Evolutionary conservation across 2,888 invertebrate species (phyloP), one percentile per base, ranked within the genome.

Genomic region (Pammene aurita): DNA sequence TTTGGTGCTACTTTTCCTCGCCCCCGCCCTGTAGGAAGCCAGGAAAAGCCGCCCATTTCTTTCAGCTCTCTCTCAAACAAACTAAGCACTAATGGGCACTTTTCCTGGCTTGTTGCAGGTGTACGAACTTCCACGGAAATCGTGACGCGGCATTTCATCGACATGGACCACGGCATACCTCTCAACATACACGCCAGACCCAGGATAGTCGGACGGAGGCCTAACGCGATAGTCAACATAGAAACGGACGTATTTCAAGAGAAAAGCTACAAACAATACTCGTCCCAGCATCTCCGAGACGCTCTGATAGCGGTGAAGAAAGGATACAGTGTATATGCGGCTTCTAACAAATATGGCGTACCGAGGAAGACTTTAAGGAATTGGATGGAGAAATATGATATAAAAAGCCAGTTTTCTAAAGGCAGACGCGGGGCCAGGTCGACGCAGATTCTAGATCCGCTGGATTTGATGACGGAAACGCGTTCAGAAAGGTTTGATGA

Each of bases 301-400:
- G 93, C 93, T 0, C 71, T 93, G 0, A 92, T 93, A 50, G 93
- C 93, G 0, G 93, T 93, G 0, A 93, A 93, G 72, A 90, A 90
- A 74, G 93, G 93, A 0, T 91, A 92, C 67, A 93, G 93, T 35
- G 94, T 94, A 0, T 93, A 93, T 71, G 93, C 93, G 0, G 93
- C 94, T 0, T 93, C 93, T 0, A 93, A 93, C 70, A 93, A 93
- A 52, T 93, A 88, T 71, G 93, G 93, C 0, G 93, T 93, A 34
- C 93, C 93, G 1, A 84, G 93, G 77, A 93, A 93, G 68, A 94
- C 94, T 38, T 79, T 94, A 34, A 78, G 93, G 66, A 93, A 93
- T 79, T 94, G 93, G 92, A 93, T 94, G 93, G 93, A 93, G 64
- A 93, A 93, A 69, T 93, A 93, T 71, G 92, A 93, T 76, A 93